Percentiles rank a stretch among this genome's conserved stretches.
phyloP scores from a whole-genome alignment of 2,113 vertebrate species.

The Alethe diademata region DNA sequence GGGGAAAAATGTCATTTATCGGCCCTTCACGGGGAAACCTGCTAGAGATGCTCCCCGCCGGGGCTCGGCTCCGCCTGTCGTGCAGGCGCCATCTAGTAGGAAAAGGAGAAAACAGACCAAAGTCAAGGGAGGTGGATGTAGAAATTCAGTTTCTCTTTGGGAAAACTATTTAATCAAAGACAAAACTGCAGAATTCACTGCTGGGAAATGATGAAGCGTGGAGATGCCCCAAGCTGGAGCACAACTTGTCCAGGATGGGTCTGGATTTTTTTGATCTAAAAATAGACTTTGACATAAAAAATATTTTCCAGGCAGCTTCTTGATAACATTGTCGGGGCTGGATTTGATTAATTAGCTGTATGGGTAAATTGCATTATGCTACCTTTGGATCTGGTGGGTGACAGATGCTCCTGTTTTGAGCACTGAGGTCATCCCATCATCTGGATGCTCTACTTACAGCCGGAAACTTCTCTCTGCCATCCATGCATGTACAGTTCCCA shows the following conservation, averaged over 20 bases:
- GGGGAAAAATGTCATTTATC: slow-evolving; percentile 23
- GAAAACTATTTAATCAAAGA: background rate
- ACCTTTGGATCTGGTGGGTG: background rate
- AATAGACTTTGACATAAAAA: background rate
- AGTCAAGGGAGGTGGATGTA: background rate
- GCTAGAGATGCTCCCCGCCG: background rate
- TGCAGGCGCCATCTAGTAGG: slow-evolving; percentile 55
- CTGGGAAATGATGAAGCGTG: background rate
- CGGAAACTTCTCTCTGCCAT: background rate
- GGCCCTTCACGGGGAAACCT: background rate
- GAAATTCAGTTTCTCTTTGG: background rate
- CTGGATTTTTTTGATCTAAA: background rate
- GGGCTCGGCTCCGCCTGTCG: background rate
- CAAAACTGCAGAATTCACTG: background rate
- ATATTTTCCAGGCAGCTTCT: background rate
- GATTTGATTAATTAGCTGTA: background rate
- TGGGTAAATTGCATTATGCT: background rate
- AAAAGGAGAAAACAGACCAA: slow-evolving; percentile 17
- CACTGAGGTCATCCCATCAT: rapidly evolving
- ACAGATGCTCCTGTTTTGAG: background rate
- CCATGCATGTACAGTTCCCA: rapidly evolving
- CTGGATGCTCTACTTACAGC: background rate
- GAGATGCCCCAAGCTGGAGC: background rate
- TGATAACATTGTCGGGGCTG: background rate
- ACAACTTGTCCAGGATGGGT: background rate